Percentiles rank a stretch among this genome's conserved stretches.
These are phyloP conservation scores for Dendroctonus ponderosae DNA, from an alignment of 1,140 invertebrate species.

Conservation along the genomic window DNA sequence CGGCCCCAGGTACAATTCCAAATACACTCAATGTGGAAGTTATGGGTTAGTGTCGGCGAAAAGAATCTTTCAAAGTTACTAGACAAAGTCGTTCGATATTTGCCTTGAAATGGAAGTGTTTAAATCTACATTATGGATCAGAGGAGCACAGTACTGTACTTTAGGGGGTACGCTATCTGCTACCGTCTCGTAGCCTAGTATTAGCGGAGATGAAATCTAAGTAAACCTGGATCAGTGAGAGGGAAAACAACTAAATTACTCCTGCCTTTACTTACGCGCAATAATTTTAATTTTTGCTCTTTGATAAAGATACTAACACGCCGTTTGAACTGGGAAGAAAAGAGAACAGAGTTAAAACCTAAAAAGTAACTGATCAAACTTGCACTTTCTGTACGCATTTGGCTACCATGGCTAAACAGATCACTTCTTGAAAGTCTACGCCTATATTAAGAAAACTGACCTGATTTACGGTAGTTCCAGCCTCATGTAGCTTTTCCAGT, in stretches of 20 bases:
- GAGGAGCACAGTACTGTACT: no score
- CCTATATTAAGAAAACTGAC: slow-evolving; percentile 15
- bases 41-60: no score
- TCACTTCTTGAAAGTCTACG: not conserved
- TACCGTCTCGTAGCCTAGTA: no score
- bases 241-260: slow-evolving; percentile 2
- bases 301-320: slow-evolving; percentile 28
- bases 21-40: no score
- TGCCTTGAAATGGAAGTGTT: no score
- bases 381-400: not conserved
- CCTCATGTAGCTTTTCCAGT: slow-evolving; percentile 25
- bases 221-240: no score
- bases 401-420: not conserved
- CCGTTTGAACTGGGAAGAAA: slow-evolving; percentile 16
- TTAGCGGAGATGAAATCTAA: no score
- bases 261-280: slow-evolving; percentile 23
- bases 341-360: slow-evolving; percentile 5
- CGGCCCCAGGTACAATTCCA: no score
- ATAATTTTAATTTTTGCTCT: slow-evolving; percentile 27
- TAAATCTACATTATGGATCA: no score
- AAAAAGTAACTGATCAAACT: not conserved
- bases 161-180: no score
- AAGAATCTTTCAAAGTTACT: no score
- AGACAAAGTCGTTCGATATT: no score
- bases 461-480: slow-evolving; percentile 21